Conservation (phyloP, 2,113 vertebrate species). For the Austrofundulus limnaeus region DNA sequence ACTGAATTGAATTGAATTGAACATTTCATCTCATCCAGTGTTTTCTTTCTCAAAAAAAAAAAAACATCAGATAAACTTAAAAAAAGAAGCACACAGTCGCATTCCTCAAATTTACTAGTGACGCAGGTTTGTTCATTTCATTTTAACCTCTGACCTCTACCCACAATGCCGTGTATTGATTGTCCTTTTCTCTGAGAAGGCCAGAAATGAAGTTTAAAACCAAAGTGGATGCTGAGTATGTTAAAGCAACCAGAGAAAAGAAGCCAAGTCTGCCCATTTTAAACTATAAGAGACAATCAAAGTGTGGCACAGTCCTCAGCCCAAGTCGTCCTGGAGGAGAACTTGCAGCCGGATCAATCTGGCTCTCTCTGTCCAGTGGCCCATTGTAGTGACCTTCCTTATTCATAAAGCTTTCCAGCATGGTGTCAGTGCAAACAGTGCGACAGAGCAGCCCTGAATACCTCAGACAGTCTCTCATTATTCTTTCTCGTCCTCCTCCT, state of each 20-base stretch:
- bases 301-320: conserved; percentile 17
- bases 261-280: background rate
- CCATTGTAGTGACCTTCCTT: conserved; percentile 64
- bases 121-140: no score
- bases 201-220: no score
- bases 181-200: no score
- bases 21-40: no score
- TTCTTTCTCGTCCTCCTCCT: conserved; percentile 55
- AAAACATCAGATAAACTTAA: no score
- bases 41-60: no score
- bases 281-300: conserved; percentile 41
- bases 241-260: background rate
- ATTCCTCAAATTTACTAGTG: no score
- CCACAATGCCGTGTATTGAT: no score
- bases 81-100: no score
- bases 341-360: conserved; percentile 38
- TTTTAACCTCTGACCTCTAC: no score
- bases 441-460: conserved; percentile 60
- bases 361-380: conserved; percentile 37
- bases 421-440: conserved; percentile 60
- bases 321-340: conserved; percentile 28
- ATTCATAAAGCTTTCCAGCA: conserved; percentile 64
- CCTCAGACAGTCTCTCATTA: conserved; percentile 71
- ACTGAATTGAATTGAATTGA: no score
- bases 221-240: background rate